These are phyloP conservation scores for Bhutanitis thaidina DNA, from an alignment of 2,888 invertebrate species.

Conservation along the genomic window DNA sequence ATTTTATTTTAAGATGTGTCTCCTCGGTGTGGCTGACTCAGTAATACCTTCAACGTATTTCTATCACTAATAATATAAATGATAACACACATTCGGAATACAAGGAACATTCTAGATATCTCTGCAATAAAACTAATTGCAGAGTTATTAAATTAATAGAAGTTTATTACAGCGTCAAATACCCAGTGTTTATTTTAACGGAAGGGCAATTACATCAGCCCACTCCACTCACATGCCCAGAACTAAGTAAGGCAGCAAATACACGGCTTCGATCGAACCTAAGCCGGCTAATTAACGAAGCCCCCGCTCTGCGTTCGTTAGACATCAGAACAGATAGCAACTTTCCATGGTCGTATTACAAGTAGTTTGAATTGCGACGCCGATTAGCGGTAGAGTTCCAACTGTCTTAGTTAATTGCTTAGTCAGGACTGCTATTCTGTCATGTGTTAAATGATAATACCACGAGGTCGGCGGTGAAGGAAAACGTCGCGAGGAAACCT, in stretches of 20 bases:
- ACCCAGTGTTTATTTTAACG: background rate
- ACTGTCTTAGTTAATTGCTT: constrained; percentile 5
- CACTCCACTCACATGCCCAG: background rate
- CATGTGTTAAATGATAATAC: too few relatives aligned
- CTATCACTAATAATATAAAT: too few relatives aligned
- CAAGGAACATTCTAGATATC: too few relatives aligned
- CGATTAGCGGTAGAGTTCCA: background rate
- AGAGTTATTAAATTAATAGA: background rate
- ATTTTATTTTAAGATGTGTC: too few relatives aligned
- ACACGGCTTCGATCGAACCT: background rate
- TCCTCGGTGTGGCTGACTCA: too few relatives aligned
- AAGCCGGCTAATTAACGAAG: background rate
- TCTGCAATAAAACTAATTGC: background rate
- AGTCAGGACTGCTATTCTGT: background rate
- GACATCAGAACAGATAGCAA: background rate
- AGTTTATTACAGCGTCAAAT: background rate
- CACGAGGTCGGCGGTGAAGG: too few relatives aligned
- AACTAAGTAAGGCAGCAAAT: background rate
- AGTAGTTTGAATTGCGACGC: background rate
- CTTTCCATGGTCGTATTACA: background rate
- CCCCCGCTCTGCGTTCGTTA: background rate
- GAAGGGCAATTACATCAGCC: background rate
- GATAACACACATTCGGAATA: too few relatives aligned
- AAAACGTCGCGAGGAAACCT: too few relatives aligned
- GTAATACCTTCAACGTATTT: too few relatives aligned